A percentile compares a stretch with the other conserved stretches of the same genome.
phyloP scores from a whole-genome alignment of 2,113 vertebrate species.

The Myodes glareolus region DNA sequence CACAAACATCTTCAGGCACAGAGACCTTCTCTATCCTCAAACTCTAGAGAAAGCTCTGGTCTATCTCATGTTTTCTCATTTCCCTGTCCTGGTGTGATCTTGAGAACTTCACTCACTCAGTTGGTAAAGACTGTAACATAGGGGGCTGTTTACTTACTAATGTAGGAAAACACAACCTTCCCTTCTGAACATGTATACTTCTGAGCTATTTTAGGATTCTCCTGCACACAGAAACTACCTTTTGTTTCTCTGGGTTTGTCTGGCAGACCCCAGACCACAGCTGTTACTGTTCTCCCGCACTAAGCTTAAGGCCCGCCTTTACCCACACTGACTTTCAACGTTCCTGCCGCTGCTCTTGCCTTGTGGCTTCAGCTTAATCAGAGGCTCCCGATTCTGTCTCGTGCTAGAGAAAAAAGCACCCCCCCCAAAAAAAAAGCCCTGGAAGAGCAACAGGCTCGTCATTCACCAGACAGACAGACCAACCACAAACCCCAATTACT shows the following conservation, averaged over 20 bases:
- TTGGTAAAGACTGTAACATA: background rate
- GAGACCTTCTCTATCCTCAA: background rate
- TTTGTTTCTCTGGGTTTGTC: background rate
- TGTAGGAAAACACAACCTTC: background rate
- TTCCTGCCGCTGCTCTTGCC: background rate
- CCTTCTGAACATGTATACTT: background rate
- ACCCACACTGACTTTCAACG: background rate
- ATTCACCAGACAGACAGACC: background rate
- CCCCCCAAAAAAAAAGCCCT: background rate
- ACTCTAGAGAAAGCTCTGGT: background rate
- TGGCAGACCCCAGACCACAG: background rate
- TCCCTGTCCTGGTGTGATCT: background rate
- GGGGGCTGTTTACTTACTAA: background rate
- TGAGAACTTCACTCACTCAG: background rate
- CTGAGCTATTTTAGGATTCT: background rate
- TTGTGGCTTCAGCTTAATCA: background rate
- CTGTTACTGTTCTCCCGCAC: background rate
- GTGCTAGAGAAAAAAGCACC: background rate
- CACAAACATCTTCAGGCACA: background rate
- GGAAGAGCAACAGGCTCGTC: background rate
- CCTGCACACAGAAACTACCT: background rate
- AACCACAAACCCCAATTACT: background rate
- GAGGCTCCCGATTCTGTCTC: background rate
- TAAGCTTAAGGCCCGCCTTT: background rate
- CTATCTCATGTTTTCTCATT: background rate